Evolutionary conservation across 2,888 invertebrate genomes (phyloP).

Genomic region (Adelognathus sp.): DNA sequence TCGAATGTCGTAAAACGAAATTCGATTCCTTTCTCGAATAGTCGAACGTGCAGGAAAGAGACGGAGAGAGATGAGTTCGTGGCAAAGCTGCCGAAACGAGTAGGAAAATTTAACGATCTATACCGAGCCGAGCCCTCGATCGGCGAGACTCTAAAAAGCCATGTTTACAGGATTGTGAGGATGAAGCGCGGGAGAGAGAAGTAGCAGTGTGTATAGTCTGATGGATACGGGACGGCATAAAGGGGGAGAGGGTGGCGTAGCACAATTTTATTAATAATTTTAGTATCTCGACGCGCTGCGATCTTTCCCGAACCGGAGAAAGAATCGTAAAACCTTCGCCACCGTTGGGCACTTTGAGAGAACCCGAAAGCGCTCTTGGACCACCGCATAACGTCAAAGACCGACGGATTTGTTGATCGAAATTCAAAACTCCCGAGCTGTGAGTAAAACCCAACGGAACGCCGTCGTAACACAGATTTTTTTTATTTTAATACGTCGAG

Average conservation of each 20-base stretch:
- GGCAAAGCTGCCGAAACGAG: conserved; percentile 41
- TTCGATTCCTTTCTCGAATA: conserved; percentile 52
- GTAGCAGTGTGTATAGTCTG: conserved; percentile 26
- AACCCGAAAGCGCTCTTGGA: conserved; percentile 36
- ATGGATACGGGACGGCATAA: background rate
- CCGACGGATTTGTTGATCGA: conserved; percentile 54
- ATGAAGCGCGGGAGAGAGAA: conserved; percentile 54
- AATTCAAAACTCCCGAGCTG: conserved; percentile 53
- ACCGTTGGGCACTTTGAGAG: conserved; percentile 63
- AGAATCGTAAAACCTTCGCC: conserved; percentile 69
- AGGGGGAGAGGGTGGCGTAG: conserved; percentile 57
- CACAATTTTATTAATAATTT: conserved; percentile 76
- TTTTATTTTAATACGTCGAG: too few species aligned
- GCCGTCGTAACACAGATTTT: conserved; percentile 51
- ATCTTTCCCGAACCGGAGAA: conserved; percentile 55
- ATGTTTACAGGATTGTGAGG: conserved; percentile 70
- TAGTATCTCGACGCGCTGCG: conserved; percentile 47
- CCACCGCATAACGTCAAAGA: background rate
- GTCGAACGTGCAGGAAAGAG: background rate
- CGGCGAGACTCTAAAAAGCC: conserved; percentile 65
- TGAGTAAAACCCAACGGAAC: conserved; percentile 40
- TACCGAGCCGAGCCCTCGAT: conserved; percentile 41
- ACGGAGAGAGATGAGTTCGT: conserved; percentile 5
- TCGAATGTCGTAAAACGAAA: conserved; percentile 61
- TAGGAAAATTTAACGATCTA: conserved; percentile 72